phyloP scores from a whole-genome alignment of 2,113 vertebrate genomes.

The Plestiodon gilberti region DNA sequence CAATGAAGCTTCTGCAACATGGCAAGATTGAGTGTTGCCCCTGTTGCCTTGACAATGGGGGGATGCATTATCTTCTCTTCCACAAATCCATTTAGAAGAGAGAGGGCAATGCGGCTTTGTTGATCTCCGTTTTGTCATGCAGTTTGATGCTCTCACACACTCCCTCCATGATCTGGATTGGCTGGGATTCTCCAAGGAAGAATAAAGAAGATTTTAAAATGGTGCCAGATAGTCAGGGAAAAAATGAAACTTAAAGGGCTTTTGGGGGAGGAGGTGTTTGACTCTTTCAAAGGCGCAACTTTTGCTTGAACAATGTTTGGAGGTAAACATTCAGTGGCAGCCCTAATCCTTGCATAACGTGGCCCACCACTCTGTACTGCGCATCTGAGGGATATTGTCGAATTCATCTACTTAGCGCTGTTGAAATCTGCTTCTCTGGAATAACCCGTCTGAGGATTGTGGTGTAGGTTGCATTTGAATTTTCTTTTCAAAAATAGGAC shows the following conservation, averaged over 20 bases:
- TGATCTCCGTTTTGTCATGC: neutral
- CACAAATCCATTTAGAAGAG: neutral
- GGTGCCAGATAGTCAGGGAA: neutral
- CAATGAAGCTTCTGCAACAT: neutral
- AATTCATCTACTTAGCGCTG: neutral
- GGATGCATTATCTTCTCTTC: too few relatives aligned
- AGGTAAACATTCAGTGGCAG: neutral
- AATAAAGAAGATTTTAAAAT: neutral
- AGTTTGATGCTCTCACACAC: neutral
- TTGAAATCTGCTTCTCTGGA: neutral
- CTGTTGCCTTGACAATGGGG: neutral
- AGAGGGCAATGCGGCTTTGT: neutral
- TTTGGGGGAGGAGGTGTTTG: neutral
- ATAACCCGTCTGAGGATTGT: neutral
- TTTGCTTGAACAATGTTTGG: neutral
- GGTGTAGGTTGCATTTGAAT: neutral
- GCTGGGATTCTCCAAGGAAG: neutral
- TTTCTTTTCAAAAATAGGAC: neutral
- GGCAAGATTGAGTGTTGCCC: neutral
- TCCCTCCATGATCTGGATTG: neutral
- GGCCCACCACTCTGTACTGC: neutral
- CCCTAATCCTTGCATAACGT: neutral
- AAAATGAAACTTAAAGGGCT: neutral
- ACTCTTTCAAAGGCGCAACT: neutral
- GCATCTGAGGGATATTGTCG: neutral